Evolutionary conservation across 2,797 vertebrate species (phyloP).

Genomic region (Oceanodroma leucorhoa): DNA sequence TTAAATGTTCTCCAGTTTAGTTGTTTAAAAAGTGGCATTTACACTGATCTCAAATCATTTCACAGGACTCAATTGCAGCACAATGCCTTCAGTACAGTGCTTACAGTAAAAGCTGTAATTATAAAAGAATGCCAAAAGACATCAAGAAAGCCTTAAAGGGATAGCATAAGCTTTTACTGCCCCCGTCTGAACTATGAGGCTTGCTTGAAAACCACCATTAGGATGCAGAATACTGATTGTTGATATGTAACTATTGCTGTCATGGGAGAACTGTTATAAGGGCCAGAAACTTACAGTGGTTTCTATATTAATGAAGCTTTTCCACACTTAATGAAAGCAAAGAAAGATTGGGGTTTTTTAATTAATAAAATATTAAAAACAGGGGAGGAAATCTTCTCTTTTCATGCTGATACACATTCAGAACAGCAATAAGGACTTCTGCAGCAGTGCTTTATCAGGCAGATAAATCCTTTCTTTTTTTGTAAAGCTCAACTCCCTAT

Average conservation of each 20-base stretch:
- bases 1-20: conserved; percentile 43
- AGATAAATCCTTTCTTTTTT: conserved; percentile 18
- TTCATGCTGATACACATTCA: conserved; percentile 16
- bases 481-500: neutral
- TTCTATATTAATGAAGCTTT: conserved; percentile 72
- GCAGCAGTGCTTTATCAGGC: conserved; percentile 40
- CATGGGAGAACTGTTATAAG: conserved; percentile 62
- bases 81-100: conserved; percentile 43
- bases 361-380: conserved; percentile 74
- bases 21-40: conserved; percentile 41
- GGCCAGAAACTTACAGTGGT: conserved; percentile 49
- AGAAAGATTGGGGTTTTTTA: conserved; percentile 55
- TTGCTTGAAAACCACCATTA: conserved; percentile 74
- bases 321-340: conserved; percentile 71
- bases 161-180: conserved; percentile 73
- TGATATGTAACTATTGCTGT: conserved; percentile 70
- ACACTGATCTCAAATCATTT: conserved; percentile 23
- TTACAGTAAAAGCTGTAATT: conserved; percentile 71
- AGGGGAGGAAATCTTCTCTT: conserved; percentile 29
- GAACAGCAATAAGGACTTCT: conserved; percentile 38
- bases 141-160: conserved; percentile 70
- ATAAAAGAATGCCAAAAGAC: conserved; percentile 63
- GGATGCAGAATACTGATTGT: conserved; percentile 71
- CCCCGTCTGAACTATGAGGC: conserved; percentile 72
- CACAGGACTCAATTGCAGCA: conserved; percentile 11